phyloP scores from a whole-genome alignment of 2,797 vertebrate genomes.

The Cryptoblepharus egeriae region DNA sequence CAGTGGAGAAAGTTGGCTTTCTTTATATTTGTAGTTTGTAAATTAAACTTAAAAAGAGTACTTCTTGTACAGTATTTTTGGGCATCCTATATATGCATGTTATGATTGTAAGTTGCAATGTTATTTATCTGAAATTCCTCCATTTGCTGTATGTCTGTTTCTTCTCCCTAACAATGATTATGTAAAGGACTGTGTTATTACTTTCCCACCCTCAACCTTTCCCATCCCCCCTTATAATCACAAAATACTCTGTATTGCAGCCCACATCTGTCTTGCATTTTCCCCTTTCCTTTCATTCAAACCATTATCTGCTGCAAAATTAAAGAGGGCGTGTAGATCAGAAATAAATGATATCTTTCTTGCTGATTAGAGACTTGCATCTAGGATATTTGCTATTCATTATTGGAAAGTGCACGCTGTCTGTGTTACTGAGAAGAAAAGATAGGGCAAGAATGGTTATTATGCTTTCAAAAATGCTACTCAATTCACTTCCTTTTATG shows the following conservation, averaged over 20 bases:
- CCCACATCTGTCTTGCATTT: not conserved
- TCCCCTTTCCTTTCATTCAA: constrained; percentile 15
- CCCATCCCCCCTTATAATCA: not conserved
- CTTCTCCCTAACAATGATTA: not conserved
- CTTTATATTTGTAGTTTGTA: no score
- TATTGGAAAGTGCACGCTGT: constrained; percentile 14
- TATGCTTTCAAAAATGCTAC: constrained; percentile 13
- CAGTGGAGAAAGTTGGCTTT: no score
- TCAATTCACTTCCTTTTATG: constrained; percentile 15
- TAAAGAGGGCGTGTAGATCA: constrained; percentile 25
- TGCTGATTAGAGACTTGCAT: constrained; percentile 20
- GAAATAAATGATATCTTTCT: constrained; percentile 1
- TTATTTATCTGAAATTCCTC: not conserved
- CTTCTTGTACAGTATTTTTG: no score
- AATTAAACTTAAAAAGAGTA: not conserved
- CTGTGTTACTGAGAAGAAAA: not conserved
- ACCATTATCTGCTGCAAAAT: not conserved
- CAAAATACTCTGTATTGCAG: constrained; percentile 3
- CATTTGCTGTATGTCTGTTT: not conserved
- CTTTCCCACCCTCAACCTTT: constrained; percentile 5
- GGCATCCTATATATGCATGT: no score
- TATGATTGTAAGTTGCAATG: no score
- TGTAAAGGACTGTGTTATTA: not conserved
- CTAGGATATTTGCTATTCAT: constrained; percentile 23
- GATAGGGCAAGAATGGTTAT: constrained; percentile 14